Conservation (phyloP, 1,140 invertebrate genomes). For the Magallana ariakensis region DNA sequence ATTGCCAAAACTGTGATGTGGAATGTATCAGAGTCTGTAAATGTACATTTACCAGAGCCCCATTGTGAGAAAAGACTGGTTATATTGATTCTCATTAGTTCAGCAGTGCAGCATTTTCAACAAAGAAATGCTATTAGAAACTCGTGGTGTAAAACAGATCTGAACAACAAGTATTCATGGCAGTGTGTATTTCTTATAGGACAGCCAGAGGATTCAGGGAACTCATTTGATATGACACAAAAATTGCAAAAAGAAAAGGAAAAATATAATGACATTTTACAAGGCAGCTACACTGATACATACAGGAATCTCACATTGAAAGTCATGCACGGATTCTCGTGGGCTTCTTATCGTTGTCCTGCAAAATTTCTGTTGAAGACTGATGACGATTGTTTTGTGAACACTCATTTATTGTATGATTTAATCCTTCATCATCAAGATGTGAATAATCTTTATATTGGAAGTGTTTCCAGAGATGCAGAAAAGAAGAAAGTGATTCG, state of each 20-base stretch:
- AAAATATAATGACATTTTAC: conserved; percentile 65
- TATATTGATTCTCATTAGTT: conserved; percentile 69
- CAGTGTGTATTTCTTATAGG: conserved; percentile 74
- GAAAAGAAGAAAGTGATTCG: conserved; percentile 64
- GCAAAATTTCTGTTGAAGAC: conserved; percentile 70
- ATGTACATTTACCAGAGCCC: conserved; percentile 46
- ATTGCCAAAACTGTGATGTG: conserved; percentile 53
- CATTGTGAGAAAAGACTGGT: conserved; percentile 58
- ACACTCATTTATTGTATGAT: conserved; percentile 64
- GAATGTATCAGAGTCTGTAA: conserved; percentile 60
- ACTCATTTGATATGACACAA: conserved; percentile 23
- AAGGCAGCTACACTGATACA: conserved; percentile 71
- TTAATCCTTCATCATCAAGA: conserved; percentile 66
- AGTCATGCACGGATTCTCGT: conserved; percentile 69
- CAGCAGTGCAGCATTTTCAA: conserved; percentile 63
- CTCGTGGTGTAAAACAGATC: conserved; percentile 67
- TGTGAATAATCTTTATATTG: conserved; percentile 66
- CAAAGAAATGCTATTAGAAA: conserved; percentile 65
- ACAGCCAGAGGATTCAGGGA: conserved; percentile 40
- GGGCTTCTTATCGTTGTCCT: conserved; percentile 60
- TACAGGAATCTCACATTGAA: conserved; percentile 73
- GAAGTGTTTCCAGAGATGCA: conserved; percentile 60
- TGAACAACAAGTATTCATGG: conserved; percentile 59
- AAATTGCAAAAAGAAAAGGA: conserved; percentile 57
- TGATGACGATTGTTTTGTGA: conserved; percentile 75